Percentiles rank a stretch among this genome's conserved stretches.
Conservation (phyloP, 1,140 invertebrate genomes). For the Bombus confusus region DNA sequence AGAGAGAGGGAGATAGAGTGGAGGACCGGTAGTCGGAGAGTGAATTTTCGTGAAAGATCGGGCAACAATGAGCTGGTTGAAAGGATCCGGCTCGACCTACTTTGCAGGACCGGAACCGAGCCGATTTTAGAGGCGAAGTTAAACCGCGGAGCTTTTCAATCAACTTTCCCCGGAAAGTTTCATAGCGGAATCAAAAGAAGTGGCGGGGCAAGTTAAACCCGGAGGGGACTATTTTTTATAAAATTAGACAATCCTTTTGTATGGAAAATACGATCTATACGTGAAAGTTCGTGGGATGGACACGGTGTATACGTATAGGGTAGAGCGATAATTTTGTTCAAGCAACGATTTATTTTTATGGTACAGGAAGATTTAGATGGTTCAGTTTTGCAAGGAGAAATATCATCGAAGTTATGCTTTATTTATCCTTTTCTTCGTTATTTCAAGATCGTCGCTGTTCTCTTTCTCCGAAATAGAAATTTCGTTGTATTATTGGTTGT, state of each 20-base stretch:
- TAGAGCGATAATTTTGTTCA: background rate
- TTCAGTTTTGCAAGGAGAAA: background rate
- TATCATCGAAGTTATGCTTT: background rate
- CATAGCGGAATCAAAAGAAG: background rate
- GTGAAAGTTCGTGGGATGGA: background rate
- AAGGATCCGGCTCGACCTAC: constrained; percentile 35
- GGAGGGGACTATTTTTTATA: background rate
- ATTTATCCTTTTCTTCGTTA: background rate
- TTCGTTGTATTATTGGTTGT: background rate
- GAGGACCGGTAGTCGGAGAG: background rate
- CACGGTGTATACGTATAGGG: no score
- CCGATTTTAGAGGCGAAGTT: constrained; percentile 34
- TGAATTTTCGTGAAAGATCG: constrained; percentile 48
- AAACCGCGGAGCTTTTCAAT: constrained; percentile 43
- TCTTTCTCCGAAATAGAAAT: background rate
- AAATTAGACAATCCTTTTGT: background rate
- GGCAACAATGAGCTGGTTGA: constrained; percentile 36
- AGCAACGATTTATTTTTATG: background rate
- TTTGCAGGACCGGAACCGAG: constrained; percentile 12
- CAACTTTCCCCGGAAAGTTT: constrained; percentile 40
- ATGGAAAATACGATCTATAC: background rate
- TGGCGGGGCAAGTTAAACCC: background rate
- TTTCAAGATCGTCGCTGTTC: background rate
- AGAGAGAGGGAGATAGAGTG: background rate
- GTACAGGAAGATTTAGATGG: background rate